Evolutionary conservation across 2,888 invertebrate species (phyloP), one percentile per base, ranked within the genome.

Genomic region (Tethea ocularis): DNA sequence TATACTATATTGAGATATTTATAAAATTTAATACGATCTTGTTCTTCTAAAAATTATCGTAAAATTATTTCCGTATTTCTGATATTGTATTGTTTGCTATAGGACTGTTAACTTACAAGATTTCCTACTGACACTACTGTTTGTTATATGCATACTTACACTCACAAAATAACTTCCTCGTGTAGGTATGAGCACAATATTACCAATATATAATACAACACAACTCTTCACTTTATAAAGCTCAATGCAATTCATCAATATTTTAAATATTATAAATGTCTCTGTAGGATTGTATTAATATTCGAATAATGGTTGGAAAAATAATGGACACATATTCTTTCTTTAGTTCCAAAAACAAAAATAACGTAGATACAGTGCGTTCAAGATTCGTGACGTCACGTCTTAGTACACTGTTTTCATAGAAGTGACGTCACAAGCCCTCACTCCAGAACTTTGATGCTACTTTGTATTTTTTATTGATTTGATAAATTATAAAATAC

Each of bases 1-100:
- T 93, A 92, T 91, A 90, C 82, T 87, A 86, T 89, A 91, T 87
- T 89, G 89, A 92, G 86, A 92, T 92, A 92, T 92, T 91, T 91
- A 91, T 92, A 90, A 91, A 90, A 89, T 88, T 91, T 88, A 91
- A 88, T 90, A 91, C 86, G 86, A 86, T 91, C 89, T 91, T 90
- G 90, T 90, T 91, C 91, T 91, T 91, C 88, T 89, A 87, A 89
- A 46, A 86, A 82, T 85, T 87, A 87, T 87, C 82, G 82, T 89
- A 80, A 81, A 81, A 77, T 84, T 83, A 83, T 89, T 89, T 89
- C 82, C 77, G 80, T 66, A 67, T 74, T 77, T 74, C 74, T 68
- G 77, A 83, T 81, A 84, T 80, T 74, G 72, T 86, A 84, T 83
- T 73, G 78, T 86, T 86, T 84, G 82, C 82, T 38, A 38, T 84